phyloP scores from a whole-genome alignment of 2,797 vertebrate species.

The Zalophus californianus region DNA sequence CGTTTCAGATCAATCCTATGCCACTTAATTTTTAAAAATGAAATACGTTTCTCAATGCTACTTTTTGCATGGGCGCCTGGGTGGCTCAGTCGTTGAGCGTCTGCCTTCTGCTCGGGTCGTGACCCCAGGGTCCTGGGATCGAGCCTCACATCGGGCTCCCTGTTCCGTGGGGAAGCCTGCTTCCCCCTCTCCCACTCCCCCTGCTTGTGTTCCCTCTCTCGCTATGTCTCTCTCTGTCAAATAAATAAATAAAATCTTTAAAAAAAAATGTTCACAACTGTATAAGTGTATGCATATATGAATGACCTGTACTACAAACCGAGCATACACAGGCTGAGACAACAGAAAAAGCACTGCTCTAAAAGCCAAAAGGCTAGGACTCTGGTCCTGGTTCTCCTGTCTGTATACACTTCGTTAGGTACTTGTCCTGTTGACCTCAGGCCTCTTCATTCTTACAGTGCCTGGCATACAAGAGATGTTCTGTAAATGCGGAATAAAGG shows the following conservation, averaged over 20 bases:
- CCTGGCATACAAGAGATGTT: neutral
- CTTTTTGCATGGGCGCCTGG: neutral
- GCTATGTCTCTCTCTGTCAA: no score
- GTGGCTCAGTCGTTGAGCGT: no score
- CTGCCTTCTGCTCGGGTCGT: no score
- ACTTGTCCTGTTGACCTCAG: neutral
- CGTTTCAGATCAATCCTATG: neutral
- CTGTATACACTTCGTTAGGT: neutral
- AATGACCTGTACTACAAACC: neutral
- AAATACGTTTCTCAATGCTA: neutral
- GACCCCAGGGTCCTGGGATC: no score
- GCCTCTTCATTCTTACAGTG: neutral
- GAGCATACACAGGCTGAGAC: fast-evolving
- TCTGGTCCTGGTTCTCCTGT: neutral
- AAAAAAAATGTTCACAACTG: neutral
- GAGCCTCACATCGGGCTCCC: no score
- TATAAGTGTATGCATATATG: fast-evolving
- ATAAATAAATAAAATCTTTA: no score
- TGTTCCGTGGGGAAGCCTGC: no score
- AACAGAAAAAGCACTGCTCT: neutral
- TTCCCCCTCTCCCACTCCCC: no score
- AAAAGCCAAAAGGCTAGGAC: neutral
- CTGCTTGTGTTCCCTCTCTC: no score
- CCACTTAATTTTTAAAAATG: neutral
- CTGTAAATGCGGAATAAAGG: neutral